Conservation (phyloP, 2,113 vertebrate genomes). For the Notarius lentiginosus region DNA sequence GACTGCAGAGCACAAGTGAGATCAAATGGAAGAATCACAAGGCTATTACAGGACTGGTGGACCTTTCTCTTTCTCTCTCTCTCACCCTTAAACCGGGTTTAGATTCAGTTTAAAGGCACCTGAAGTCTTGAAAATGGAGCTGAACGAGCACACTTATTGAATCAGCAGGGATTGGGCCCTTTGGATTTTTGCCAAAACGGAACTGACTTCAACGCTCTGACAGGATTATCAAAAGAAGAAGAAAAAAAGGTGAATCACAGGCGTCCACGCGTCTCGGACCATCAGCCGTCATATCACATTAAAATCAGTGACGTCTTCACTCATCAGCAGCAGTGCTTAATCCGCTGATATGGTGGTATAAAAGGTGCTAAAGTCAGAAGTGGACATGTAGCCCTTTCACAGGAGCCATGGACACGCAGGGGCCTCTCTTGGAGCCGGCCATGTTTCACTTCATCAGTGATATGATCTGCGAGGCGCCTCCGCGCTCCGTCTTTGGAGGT, state of each 20-base stretch:
- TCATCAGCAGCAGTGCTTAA: not conserved
- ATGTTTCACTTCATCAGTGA: conserved; percentile 77
- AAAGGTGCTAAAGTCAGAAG: not conserved
- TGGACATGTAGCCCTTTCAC: conserved; percentile 14
- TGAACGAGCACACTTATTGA: conserved; percentile 73
- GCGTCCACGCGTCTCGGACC: conserved; percentile 40
- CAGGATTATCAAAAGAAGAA: conserved; percentile 63
- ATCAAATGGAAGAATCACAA: conserved; percentile 69
- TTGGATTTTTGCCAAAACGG: conserved; percentile 81
- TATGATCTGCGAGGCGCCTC: conserved; percentile 68
- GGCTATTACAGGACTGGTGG: conserved; percentile 52
- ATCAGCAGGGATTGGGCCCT: conserved; percentile 79
- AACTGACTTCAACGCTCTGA: conserved; percentile 74
- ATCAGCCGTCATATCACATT: conserved; percentile 23
- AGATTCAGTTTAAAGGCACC: conserved; percentile 53
- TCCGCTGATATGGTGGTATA: conserved; percentile 3
- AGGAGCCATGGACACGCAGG: conserved; percentile 67
- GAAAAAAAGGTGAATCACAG: conserved; percentile 46
- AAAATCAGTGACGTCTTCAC: conserved; percentile 18
- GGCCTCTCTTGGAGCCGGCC: conserved; percentile 64
- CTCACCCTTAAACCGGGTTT: conserved; percentile 47
- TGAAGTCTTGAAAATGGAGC: conserved; percentile 65
- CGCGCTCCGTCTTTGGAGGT: conserved; percentile 43
- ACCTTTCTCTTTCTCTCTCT: conserved; percentile 42
- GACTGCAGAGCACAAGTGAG: conserved; percentile 71